Evolutionary conservation across 2,888 invertebrate genomes (phyloP).

Genomic region (Deilephila porcellus): DNA sequence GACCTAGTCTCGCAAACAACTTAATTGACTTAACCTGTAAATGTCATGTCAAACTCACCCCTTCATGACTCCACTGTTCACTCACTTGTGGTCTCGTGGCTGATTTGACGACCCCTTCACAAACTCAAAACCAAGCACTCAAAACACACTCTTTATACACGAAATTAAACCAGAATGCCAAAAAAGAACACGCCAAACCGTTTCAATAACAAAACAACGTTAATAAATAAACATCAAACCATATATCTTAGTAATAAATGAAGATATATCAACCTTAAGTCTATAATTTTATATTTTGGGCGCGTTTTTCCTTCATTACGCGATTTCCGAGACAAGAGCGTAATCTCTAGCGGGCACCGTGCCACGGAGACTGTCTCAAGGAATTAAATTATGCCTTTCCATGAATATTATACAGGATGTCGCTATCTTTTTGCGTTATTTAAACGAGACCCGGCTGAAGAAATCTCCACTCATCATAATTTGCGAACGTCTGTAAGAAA

Average conservation of each 20-base stretch:
- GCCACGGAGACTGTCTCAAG: constrained; percentile 64
- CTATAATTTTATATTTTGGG: constrained; percentile 75
- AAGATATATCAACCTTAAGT: constrained; percentile 62
- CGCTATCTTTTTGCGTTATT: constrained; percentile 72
- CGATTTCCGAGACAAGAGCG: constrained; percentile 71
- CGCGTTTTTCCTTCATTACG: constrained; percentile 74
- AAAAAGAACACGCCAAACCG: background rate
- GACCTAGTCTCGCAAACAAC: constrained; percentile 57
- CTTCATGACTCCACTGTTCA: constrained; percentile 44
- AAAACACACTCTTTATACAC: constrained; percentile 2
- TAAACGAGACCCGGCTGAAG: constrained; percentile 58
- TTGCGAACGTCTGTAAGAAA: constrained; percentile 40
- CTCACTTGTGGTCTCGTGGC: constrained; percentile 14
- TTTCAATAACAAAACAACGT: constrained; percentile 18
- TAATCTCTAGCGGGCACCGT: constrained; percentile 65
- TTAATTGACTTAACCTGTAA: constrained; percentile 77
- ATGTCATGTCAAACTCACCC: constrained; percentile 69
- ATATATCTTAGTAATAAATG: constrained; percentile 48
- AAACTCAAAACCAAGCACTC: constrained; percentile 24
- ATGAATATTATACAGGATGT: constrained; percentile 81
- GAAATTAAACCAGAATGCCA: background rate
- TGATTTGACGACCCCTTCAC: constrained; percentile 40
- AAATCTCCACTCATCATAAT: constrained; percentile 65
- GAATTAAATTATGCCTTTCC: constrained; percentile 82
- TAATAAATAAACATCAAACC: constrained; percentile 30